Percentiles rank a stretch among this genome's conserved stretches.
These are phyloP conservation scores for Hypena proboscidalis DNA, from an alignment of 2,888 invertebrate genomes.

Conservation along the genomic window DNA sequence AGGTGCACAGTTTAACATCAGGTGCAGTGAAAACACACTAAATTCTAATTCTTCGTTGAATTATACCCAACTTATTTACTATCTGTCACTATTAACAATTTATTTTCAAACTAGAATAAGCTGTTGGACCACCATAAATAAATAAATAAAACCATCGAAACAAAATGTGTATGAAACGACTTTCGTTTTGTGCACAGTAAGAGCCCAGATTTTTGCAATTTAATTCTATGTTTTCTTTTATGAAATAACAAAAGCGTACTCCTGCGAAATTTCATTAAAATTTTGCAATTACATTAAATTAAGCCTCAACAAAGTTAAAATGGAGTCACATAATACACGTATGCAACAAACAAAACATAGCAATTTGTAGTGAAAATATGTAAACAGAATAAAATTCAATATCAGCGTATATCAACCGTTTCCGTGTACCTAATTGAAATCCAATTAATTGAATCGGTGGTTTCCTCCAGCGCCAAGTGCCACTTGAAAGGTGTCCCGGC, in stretches of 20 bases:
- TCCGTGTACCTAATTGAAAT: conserved; percentile 39
- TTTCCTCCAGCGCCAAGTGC: conserved; percentile 38
- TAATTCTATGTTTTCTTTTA: conserved; percentile 2
- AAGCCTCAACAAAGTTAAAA: conserved; percentile 17
- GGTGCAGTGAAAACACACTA: too few relatives aligned
- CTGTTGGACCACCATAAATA: too few relatives aligned
- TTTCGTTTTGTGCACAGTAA: conserved; percentile 1
- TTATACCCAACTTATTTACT: too few relatives aligned
- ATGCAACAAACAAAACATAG: too few relatives aligned
- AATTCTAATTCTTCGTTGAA: too few relatives aligned
- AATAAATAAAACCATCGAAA: too few relatives aligned
- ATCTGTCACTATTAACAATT: too few relatives aligned
- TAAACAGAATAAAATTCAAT: too few relatives aligned
- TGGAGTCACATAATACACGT: background rate
- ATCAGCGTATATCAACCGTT: too few relatives aligned
- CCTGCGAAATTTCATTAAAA: conserved; percentile 25
- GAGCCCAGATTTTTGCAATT: conserved; percentile 3
- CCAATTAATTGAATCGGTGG: conserved; percentile 45
- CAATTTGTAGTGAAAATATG: too few relatives aligned
- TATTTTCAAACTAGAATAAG: too few relatives aligned
- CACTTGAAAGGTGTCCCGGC: conserved; percentile 49
- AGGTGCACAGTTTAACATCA: too few relatives aligned
- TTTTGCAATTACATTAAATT: conserved; percentile 23
- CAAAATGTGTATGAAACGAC: background rate
- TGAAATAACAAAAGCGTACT: conserved; percentile 15